Evolutionary conservation across 2,113 vertebrate species (phyloP), one percentile per base, ranked within the genome.

Genomic region (Myodes glareolus): DNA sequence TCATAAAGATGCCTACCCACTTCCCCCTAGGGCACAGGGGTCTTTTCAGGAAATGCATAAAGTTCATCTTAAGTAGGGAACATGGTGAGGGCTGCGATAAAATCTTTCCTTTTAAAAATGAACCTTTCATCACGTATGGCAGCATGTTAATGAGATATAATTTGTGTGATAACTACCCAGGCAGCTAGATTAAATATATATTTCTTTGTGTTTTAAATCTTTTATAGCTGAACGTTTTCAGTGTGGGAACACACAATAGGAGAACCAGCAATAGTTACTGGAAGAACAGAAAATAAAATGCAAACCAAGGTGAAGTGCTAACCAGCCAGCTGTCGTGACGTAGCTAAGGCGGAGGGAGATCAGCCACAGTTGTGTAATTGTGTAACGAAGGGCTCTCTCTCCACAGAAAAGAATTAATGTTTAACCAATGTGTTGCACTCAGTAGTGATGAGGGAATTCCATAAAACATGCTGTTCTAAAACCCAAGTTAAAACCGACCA

Each of bases 371-470:
- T 96, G 50, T 36, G 65, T 81, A 91, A 55, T 68, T 96, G 45
- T 36, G 65, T 81, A 91, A 55, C 77, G 36, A 76, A 84, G 31
- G 10, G 50, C 81, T 86, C 42, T 88, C 52, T 55, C 77, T 88
- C 47, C 86, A 77, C 39, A 78, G 65, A 63, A 93, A 92, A 77
- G 47, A 94, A 90, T 94, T 92, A 96, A 95, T 93, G 50, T 94
- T 97, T 97, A 97, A 97, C 92, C 65, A 75, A 80, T 55, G 42
- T 42, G 31, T 52, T 92, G 25, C 55, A 75, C 14, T 68, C 42
- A 52, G 45, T 36, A 63, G 81, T 50, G 52, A 58, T 70, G 92
- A 88, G 67, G 93, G 80, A 88, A n/a, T 14, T 29, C 52, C 61
- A 87, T 61, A 91, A 95, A 96, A 93, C 67, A 75, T 0, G 0